Base-by-base conservation (phyloP, 2,113 vertebrate genomes). In the Oreotrochilus melanogaster region DNA sequence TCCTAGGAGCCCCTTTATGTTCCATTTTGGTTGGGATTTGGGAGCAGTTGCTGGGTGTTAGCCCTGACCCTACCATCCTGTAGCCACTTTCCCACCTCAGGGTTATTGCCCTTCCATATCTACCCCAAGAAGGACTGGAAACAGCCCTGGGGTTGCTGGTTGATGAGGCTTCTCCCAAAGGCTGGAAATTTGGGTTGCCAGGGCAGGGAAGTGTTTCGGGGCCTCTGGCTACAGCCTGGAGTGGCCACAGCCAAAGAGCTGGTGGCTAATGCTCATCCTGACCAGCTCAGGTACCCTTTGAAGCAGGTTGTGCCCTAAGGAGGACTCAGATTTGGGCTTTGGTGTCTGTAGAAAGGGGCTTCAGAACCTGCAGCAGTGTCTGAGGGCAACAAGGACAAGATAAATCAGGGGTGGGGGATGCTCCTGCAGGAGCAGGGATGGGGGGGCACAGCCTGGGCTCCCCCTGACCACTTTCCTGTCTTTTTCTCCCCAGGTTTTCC, bases 401-500 rank as follows among this genome's bases (percentile, higher is more conserved):
- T 14, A 28, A 51, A 51, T 16, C 0, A 0, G 23, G 31, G 56
- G 24, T 88, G 0, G 0, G 67, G n/a, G 81, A 11, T 28, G 39
- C 11, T 65, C 8, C 66, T 35, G 56, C 21, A 3, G 42, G 43
- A 65, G 16, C 57, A 39, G 0, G 2, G 28, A 15, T 60, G 54
- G 62, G 62, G 47, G 2, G 7, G 19, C 4, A 7, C 22, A 14
- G 14, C 47, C 30, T 7, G 8, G 1, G 14, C 43, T 50, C 10
- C 53, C 65, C 65, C 42, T 13, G 22, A 21, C 15, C n/a, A 37
- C 64, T 14, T 47, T 61, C 45, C 42, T 0, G 0, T 50, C 33
- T 95, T 35, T 95, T 92, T 92, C 92, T 75, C 89, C 24, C 0
- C 98, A 99, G 99, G 98, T 99, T 99, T 98, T 99, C 99, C 97